Evolutionary conservation across 1,140 invertebrate genomes (phyloP), one percentile per base, ranked within the genome.

Genomic region (Aphaenogaster ashmeadi): DNA sequence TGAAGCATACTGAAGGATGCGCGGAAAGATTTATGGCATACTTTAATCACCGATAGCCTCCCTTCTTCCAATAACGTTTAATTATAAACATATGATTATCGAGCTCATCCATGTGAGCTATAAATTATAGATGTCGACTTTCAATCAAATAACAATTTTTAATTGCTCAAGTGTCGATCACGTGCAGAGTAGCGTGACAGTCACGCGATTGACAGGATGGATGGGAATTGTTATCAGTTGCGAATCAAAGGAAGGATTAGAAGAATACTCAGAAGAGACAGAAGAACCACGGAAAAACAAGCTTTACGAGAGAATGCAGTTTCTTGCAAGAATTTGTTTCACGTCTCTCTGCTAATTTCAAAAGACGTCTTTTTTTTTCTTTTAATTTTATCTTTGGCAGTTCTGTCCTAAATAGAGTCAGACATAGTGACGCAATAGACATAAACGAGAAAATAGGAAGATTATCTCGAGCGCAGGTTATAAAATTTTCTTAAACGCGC

Each of bases 81-180:
- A 83, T 83, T 72, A 71, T 83, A 44, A 72, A 72, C 66, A 72
- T 47, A 47, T 3, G 50, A 72, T 72, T 64, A 71, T 81, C 79
- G 21, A 33, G n/a, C 9, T 67, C 3, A 11, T 3, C 54, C 64
- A 71, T 36, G 21, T 56, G 52, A 74, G 52, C 18, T 58, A 50
- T 62, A 50, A 84, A 62, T 84, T 74, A 9, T 56, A 60, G n/a
- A 3, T 44, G 41, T 27, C 56, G 18, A 84, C 62, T 84, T 84
- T 84, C 38, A 84, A 74, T 84, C 71, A 15, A 74, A 36, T 47
- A 60, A 41, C 47, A 47, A 84, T 27, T 36, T 84, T 58, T 84
- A 84, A 84, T 84, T 75, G 33, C 41, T 62, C 80, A 84, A 84
- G 69, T 84, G 80, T 44, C 13, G 44, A 84, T 84, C 52, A 84